Base-by-base conservation (phyloP, 2,888 invertebrate genomes). In the Lacanobia oleracea region DNA sequence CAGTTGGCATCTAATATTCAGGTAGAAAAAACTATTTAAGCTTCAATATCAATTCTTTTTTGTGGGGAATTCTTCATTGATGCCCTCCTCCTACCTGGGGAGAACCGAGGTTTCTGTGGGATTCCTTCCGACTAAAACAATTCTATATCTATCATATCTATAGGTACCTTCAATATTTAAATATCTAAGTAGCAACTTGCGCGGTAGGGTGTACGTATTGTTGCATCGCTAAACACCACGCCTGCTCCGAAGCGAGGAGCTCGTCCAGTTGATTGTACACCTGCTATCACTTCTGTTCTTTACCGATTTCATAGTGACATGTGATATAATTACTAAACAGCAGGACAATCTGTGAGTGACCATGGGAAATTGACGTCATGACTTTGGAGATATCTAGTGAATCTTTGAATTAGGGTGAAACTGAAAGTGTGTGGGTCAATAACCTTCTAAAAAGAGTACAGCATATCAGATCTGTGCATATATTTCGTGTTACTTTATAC, bases 141-240 rank as follows among this genome's bases (percentile, higher is more conserved):
- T 23, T 1, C 14, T 6, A n/a, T 21, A 3, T 2, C 21, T 51
- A n/a, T 1, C n/a, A 9, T 8, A 7, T 18, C 2, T 7, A 18
- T 7, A 5, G 7, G 50, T 4, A 50, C 50, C 50, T 50, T 21
- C 50, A n/a, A 50, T 10, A 10, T 50, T 8, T 54, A 23, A 48
- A 18, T 16, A 21, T 59, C 18, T 12, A 5, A 3, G 64, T 65
- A 62, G 65, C 54, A 81, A 90, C 89, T 89, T 91, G 70, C 71
- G 79, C 23, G 65, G 73, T n/a, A 43, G 83, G 86, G 80, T 92
- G 92, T 92, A 91, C 89, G 78, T 78, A 85, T 89, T 90, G 88
- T 90, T 85, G 82, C 84, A 84, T 77, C 76, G 78, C 76, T 79
- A 83, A 81, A 81, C 78, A 85, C 77, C 67, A 62, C 57, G 71